These are phyloP conservation scores for Drosophila watanabei DNA, from an alignment of 1,140 invertebrate species.

Conservation along the genomic window DNA sequence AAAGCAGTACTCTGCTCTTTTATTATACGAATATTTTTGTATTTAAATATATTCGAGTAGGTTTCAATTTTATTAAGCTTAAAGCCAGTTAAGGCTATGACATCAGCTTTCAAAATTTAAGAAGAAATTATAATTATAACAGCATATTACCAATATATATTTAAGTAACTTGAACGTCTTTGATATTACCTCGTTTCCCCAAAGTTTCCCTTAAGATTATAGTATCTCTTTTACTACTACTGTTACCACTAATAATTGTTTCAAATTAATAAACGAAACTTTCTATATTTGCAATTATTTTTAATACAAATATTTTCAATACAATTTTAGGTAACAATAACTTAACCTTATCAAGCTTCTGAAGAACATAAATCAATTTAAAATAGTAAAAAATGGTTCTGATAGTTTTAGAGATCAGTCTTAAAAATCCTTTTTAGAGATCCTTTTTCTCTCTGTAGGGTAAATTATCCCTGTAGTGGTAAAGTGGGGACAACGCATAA, in stretches of 20 bases:
- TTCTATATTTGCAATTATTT: not conserved
- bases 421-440: not conserved
- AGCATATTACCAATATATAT: no score
- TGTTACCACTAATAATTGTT: not conserved
- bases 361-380: not conserved
- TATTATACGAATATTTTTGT: no score
- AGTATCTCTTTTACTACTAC: not conserved
- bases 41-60: no score
- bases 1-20: no score
- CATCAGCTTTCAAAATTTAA: no score
- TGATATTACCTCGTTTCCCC: no score
- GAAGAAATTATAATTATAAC: no score
- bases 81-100: no score
- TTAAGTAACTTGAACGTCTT: no score
- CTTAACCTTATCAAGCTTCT: not conserved
- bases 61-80: no score
- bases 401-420: no score
- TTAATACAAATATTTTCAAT: not conserved
- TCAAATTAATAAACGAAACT: not conserved
- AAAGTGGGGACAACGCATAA: constrained; percentile 60
- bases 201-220: not conserved
- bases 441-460: not conserved
- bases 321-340: not conserved
- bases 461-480: no score
- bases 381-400: not conserved